Percentiles rank a stretch among this genome's conserved stretches.
These are phyloP conservation scores for Procavia capensis DNA, from an alignment of 2,113 vertebrate species.

Conservation along the genomic window DNA sequence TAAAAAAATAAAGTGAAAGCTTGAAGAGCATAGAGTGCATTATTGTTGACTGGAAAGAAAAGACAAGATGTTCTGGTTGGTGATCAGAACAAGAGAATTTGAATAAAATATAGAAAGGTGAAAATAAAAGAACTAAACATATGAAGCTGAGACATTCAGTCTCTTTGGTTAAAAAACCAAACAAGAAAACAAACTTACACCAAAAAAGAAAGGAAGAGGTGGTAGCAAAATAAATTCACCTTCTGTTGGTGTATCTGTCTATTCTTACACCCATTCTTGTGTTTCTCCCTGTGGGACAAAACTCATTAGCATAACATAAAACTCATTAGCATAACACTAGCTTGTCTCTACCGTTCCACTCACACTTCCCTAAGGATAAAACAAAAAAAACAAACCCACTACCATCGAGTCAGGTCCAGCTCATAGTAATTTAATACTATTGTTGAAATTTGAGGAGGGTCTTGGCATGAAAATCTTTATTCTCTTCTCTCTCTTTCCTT, in stretches of 20 bases:
- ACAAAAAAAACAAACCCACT: too few species aligned
- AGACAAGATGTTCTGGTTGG: background rate
- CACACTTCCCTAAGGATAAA: background rate
- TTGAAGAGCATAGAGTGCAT: background rate
- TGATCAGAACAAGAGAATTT: background rate
- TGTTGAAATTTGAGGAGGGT: background rate
- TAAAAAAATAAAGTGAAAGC: background rate
- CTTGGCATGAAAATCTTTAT: background rate
- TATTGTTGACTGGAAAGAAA: background rate
- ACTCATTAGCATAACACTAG: fast-evolving
- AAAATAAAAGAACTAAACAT: background rate
- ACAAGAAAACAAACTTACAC: background rate
- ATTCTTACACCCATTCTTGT: background rate
- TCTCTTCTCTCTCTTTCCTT: background rate
- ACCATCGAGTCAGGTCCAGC: too few species aligned
- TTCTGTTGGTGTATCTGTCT: fast-evolving
- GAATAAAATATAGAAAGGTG: background rate
- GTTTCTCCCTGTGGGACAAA: background rate
- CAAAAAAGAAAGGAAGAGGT: background rate
- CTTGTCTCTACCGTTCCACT: background rate
- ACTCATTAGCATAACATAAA: too few species aligned
- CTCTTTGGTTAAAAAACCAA: background rate
- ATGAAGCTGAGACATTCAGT: background rate
- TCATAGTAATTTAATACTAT: background rate
- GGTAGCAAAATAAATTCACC: background rate